These are phyloP conservation scores for Cephus pygmeus DNA, from an alignment of 2,888 invertebrate species.

Conservation along the genomic window DNA sequence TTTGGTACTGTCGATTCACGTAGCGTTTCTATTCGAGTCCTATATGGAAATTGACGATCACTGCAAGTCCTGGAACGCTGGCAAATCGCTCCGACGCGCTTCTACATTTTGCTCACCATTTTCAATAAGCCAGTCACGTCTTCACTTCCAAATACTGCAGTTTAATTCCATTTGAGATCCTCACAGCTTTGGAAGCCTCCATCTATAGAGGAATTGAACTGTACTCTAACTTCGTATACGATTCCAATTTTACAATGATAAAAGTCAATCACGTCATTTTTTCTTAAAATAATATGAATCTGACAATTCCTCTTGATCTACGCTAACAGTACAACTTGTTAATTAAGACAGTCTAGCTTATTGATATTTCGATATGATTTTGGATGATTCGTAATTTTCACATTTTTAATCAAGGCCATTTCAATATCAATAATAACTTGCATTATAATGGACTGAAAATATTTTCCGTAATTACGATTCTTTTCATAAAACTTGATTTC, in stretches of 20 bases:
- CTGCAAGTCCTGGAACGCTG: neutral
- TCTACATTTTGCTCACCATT: neutral
- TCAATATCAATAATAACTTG: neutral
- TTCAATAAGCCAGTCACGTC: slow-evolving; percentile 5
- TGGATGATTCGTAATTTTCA: neutral
- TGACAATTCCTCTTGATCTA: no score
- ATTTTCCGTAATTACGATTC: neutral
- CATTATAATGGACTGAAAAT: neutral
- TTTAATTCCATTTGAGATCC: slow-evolving; percentile 9
- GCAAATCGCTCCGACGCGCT: neutral
- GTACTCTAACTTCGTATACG: no score
- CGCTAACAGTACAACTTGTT: no score
- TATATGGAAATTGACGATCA: neutral
- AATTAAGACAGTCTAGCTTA: neutral
- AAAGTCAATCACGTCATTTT: no score
- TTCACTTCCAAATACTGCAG: slow-evolving; percentile 1
- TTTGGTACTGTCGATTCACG: neutral
- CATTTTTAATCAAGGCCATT: neutral
- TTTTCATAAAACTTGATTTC: neutral
- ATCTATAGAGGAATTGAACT: no score
- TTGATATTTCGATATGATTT: neutral
- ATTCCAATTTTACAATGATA: no score
- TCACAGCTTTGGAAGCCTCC: neutral
- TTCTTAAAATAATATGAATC: no score
- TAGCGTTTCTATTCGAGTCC: neutral